Percentiles rank a stretch among this genome's conserved stretches.
phyloP scores from a whole-genome alignment of 2,888 invertebrate species.

The Oxyteleia sp. region DNA sequence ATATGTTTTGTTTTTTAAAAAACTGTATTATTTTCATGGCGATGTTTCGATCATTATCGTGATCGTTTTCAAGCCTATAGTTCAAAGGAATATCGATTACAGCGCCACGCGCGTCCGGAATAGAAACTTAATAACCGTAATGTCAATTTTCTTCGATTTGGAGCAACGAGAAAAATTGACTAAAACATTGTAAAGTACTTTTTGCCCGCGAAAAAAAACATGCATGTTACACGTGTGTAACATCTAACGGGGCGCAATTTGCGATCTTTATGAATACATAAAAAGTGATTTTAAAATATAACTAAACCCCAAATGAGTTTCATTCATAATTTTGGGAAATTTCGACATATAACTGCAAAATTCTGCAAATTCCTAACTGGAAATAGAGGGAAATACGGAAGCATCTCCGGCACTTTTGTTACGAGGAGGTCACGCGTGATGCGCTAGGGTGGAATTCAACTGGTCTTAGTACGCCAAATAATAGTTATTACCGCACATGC shows the following conservation, averaged over 20 bases:
- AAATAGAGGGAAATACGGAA: slow-evolving; percentile 78
- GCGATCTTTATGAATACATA: slow-evolving; percentile 5
- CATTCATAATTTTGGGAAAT: slow-evolving; percentile 68
- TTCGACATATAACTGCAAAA: slow-evolving; percentile 63
- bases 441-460: slow-evolving; percentile 79
- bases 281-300: slow-evolving; percentile 43
- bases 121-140: too few relatives aligned
- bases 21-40: too few relatives aligned
- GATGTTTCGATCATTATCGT: too few relatives aligned
- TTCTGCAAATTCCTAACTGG: slow-evolving; percentile 69
- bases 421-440: slow-evolving; percentile 83
- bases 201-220: too few relatives aligned
- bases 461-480: slow-evolving; percentile 80
- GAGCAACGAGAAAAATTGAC: too few relatives aligned
- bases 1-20: too few relatives aligned
- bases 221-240: too few relatives aligned
- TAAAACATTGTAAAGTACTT: too few relatives aligned
- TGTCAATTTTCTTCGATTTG: too few relatives aligned
- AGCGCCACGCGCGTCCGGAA: too few relatives aligned
- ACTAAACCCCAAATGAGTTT: slow-evolving; percentile 48
- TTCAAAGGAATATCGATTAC: too few relatives aligned
- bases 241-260: slow-evolving; percentile 7
- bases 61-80: too few relatives aligned
- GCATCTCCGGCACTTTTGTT: slow-evolving; percentile 80
- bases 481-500: slow-evolving; percentile 85